Conservation (phyloP, 2,797 vertebrate species). For the Enteromius paludinosus region DNA sequence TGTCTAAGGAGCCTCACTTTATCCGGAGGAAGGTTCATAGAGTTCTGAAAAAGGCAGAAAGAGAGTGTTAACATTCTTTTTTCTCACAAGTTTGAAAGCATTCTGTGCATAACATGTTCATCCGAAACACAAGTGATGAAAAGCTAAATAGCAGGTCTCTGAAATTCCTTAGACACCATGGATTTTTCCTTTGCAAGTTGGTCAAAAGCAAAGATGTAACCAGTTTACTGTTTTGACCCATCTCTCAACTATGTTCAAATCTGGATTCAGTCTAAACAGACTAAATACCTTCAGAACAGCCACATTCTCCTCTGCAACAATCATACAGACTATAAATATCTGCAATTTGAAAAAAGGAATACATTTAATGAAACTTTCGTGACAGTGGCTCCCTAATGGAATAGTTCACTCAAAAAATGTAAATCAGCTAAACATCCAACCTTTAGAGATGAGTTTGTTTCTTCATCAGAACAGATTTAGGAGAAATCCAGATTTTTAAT, state of each 20-base stretch:
- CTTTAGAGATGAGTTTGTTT: no score
- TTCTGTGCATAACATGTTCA: neutral
- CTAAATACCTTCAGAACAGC: neutral
- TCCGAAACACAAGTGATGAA: neutral
- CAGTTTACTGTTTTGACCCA: neutral
- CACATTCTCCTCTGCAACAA: neutral
- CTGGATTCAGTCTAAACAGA: neutral
- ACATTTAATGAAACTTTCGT: neutral
- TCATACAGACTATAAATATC: neutral
- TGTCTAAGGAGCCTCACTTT: constrained; percentile 94
- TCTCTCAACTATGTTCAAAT: no score
- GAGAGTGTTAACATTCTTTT: neutral
- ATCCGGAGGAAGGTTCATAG: constrained; percentile 97
- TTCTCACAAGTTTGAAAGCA: neutral
- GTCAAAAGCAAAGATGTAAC: neutral
- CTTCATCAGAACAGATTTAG: no score
- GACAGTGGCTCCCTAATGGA: neutral
- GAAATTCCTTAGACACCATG: constrained; percentile 8
- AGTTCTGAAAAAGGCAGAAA: constrained; percentile 82
- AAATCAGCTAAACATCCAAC: neutral
- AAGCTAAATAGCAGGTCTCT: constrained; percentile 2
- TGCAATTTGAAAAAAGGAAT: no score
- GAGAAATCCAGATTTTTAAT: no score
- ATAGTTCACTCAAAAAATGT: neutral
- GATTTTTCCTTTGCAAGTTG: neutral